Conservation (phyloP, 37 sponge, comb jelly and placozoan genomes). For the Beroe forskalii region DNA sequence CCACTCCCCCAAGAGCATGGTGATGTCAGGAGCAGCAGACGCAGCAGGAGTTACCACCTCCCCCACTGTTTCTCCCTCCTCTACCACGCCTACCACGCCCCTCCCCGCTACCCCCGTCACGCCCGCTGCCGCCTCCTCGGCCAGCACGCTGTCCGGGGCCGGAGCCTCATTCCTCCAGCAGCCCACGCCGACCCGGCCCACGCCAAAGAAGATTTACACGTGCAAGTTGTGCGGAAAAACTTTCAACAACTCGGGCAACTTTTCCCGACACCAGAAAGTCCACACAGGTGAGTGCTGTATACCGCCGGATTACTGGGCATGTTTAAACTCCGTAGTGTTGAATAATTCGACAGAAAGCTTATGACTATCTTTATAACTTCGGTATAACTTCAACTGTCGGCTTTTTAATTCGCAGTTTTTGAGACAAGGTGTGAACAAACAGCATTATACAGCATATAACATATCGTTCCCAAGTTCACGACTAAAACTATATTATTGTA, state of each 20-base stretch:
- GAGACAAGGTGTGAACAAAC: too few relatives aligned
- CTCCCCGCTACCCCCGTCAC: constrained; percentile 20
- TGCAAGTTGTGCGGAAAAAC: constrained; percentile 57
- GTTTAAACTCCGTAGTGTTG: too few relatives aligned
- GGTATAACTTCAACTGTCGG: too few relatives aligned
- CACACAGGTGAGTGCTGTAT: constrained; percentile 12
- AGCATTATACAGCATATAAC: too few relatives aligned
- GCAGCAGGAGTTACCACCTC: neutral
- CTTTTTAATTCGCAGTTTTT: too few relatives aligned
- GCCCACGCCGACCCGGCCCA: neutral
- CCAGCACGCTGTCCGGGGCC: neutral
- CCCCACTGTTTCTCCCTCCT: constrained; percentile 4
- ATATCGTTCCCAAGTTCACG: too few relatives aligned
- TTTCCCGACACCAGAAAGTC: constrained; percentile 54
- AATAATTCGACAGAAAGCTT: too few relatives aligned
- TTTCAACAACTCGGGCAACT: constrained; percentile 47
- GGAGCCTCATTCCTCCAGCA: too few relatives aligned
- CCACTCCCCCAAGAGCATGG: constrained; percentile 21
- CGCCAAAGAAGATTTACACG: constrained; percentile 57
- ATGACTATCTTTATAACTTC: too few relatives aligned
- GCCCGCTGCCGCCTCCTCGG: neutral
- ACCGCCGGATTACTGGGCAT: too few relatives aligned
- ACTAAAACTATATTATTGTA: too few relatives aligned
- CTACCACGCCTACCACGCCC: constrained; percentile 33
- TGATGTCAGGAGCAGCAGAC: neutral